Percentiles rank a stretch among this genome's conserved stretches.
phyloP scores from a whole-genome alignment of 2,888 invertebrate genomes.

The Lasioglossum zephyrum region DNA sequence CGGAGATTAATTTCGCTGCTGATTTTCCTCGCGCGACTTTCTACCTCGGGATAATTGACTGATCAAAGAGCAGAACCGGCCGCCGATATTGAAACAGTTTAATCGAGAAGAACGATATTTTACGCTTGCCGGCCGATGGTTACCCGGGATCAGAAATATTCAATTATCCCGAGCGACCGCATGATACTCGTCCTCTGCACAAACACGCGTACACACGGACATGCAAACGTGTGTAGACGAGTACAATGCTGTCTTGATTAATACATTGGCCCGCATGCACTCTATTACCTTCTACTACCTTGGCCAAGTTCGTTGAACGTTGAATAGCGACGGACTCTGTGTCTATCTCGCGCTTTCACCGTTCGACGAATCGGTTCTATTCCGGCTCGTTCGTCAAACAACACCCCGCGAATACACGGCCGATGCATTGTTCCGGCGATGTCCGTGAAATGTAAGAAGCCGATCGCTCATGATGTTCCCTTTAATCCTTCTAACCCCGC shows the following conservation, averaged over 20 bases:
- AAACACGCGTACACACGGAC: neutral
- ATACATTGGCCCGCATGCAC: constrained; percentile 57
- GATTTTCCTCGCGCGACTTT: constrained; percentile 31
- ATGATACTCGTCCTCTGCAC: constrained; percentile 60
- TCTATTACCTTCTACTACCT: constrained; percentile 48
- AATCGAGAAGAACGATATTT: constrained; percentile 39
- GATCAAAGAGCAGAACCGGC: constrained; percentile 6
- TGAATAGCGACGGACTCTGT: constrained; percentile 59
- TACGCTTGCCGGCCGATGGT: constrained; percentile 22
- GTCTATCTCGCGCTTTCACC: constrained; percentile 62
- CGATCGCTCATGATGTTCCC: constrained; percentile 23
- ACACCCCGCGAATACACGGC: constrained; percentile 56
- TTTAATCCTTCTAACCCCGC: constrained; percentile 22
- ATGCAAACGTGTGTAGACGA: constrained; percentile 39
- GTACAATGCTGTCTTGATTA: constrained; percentile 66
- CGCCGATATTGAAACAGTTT: constrained; percentile 41
- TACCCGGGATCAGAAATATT: constrained; percentile 44
- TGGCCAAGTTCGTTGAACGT: constrained; percentile 65
- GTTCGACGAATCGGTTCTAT: constrained; percentile 62
- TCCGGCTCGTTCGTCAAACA: constrained; percentile 66
- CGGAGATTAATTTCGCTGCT: constrained; percentile 48
- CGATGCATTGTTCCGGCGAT: constrained; percentile 26
- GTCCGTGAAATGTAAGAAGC: constrained; percentile 21
- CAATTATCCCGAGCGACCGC: constrained; percentile 63
- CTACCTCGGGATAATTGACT: constrained; percentile 65